Base-by-base conservation (phyloP, 2,113 vertebrate genomes). In the Pontoporia blainvillei region DNA sequence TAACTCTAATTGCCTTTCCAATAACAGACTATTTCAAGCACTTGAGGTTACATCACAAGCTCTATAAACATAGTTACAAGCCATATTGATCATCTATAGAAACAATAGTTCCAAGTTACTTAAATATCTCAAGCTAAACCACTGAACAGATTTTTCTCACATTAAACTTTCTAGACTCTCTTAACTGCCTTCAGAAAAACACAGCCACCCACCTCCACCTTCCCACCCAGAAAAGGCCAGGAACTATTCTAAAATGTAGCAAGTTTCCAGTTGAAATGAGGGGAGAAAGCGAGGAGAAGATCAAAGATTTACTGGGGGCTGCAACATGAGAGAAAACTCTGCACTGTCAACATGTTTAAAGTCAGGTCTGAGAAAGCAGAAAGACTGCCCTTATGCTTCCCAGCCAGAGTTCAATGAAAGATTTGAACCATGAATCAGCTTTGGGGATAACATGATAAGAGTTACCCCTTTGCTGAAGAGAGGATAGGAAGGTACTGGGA, bases 261-360 rank as follows among this genome's bases (percentile, higher is more conserved):
- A 86, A 84, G n/a, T 87, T 95, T 69, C 41, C 76, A 84, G 57
- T 3, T 59, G 54, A 92, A 81, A 95, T 31, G 67, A 36, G 1
- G 6, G 14, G 10, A 21, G 0, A 9, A 44, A 0, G 13, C 13
- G 27, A 73, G n/a, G 9, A 31, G 20, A 59, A 13, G 7, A 64
- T 34, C 57, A 75, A 75, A 95, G 79, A 91, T 62, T 92, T 92
- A 52, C 89, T 71, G 72, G 57, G n/a, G 67, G 75, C n/a, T 76
- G 72, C 36, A 54, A 76, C 66, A 82, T 0, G 18, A 87, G 44
- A 66, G 31, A 72, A 90, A 81, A 73, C 71, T 94, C 86, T 72
- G 57, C 88, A 82, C 85, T 94, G 97, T 97, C 97, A 97, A 84
- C 82, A 94, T 14, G 79, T 57, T 94, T 90, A 75, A 79, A 96